Conservation (phyloP, 2,113 vertebrate genomes). For the Empidonax alnorum region DNA sequence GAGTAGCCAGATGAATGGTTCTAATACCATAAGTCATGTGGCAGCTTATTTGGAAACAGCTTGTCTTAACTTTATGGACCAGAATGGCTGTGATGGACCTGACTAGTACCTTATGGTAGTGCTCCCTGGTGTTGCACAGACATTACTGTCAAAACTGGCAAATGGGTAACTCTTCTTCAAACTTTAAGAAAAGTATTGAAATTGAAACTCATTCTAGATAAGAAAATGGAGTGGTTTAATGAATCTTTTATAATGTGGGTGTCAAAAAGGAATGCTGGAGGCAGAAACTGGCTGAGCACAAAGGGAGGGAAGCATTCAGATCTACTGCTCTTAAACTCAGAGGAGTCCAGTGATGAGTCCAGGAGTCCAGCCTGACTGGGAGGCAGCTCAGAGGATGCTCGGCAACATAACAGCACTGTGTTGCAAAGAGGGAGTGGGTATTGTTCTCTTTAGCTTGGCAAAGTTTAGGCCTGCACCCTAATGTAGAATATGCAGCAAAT, state of each 20-base stretch:
- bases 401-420: rapidly evolving
- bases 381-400: background rate
- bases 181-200: background rate
- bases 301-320: background rate
- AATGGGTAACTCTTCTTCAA: background rate
- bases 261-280: background rate
- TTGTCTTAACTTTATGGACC: background rate
- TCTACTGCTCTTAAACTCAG: background rate
- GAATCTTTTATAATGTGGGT: background rate
- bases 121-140: background rate
- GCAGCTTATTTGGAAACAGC: background rate
- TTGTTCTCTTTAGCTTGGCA: no score
- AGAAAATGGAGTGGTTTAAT: background rate
- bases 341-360: background rate
- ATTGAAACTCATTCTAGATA: background rate
- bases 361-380: background rate
- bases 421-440: no score
- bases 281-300: background rate
- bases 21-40: background rate
- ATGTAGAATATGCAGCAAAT: background rate
- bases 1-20: background rate
- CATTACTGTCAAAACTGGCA: background rate
- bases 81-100: background rate
- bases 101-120: background rate
- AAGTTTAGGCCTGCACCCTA: background rate